Evolutionary conservation across 2,113 vertebrate genomes (phyloP), one percentile per base, ranked within the genome.

Genomic region (rabbit (Oryctolagus cuniculus)): DNA sequence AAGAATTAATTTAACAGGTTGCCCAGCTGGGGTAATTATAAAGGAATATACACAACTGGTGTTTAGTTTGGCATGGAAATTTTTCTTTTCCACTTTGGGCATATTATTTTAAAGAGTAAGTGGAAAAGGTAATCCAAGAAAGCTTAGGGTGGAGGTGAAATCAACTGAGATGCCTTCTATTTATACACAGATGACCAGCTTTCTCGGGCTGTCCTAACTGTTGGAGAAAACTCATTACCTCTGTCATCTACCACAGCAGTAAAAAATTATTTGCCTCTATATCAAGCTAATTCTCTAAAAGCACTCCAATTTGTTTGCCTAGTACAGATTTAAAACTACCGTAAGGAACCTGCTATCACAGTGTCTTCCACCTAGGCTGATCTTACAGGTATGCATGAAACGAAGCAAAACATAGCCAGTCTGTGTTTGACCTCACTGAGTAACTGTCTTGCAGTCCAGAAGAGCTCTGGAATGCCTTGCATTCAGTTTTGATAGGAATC

Each of bases 111-210:
- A 87, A 95, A 93, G 63, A 38, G 31, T 87, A 66, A 61, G 13
- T 72, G 36, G 64, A 6, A 90, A 93, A 77, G 34, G 69, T 36
- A 61, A 75, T 78, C 66, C 21, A 90, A 92, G 81, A 95, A 94
- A 75, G 53, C 53, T 86, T 72, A 58, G 17, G 64, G 44, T 53
- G 72, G 34, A 75, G 6, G 70, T 82, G 27, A 90, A 74, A 86
- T 90, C 69, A 96, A 61, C 58, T 21, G 93, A 93, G 63, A 93
- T 63, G 51, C 7, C 78, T 77, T 92, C 95, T 96, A 53, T 82
- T 92, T 95, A 90, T 79, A 90, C 44, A 13, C 73, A 51, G 49
- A 77, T 87, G 80, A 93, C 63, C 25, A 44, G 63, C 6, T 7
- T 91, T 70, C 73, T 95, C 27, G 36, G 61, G 44, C 34, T 72